Conservation (phyloP, 2,888 invertebrate genomes). For the Spatulosminthurus flaviceps region DNA sequence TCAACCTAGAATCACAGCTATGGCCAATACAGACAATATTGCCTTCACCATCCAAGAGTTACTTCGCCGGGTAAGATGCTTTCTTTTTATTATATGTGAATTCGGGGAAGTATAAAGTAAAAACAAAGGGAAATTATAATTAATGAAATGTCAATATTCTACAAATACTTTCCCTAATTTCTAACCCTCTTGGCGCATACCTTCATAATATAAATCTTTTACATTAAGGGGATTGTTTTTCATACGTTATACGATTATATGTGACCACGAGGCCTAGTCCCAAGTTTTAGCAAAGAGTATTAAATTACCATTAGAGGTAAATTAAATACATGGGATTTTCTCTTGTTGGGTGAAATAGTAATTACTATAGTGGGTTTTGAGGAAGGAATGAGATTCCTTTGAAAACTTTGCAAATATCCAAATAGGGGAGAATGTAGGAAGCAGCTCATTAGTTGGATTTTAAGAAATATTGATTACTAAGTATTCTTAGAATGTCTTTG, state of each 20-base stretch:
- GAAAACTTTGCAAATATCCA: not conserved
- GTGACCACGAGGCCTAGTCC: no score
- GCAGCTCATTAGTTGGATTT: conserved; percentile 29
- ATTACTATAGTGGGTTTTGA: not conserved
- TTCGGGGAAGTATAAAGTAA: no score
- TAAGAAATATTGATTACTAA: conserved; percentile 27
- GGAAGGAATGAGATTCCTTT: not conserved
- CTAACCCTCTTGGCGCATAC: no score
- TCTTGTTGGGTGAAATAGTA: not conserved
- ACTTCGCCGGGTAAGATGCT: conserved; percentile 61
- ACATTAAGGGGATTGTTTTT: no score
- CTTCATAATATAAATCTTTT: no score
- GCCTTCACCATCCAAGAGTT: conserved; percentile 63
- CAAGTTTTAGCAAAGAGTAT: not conserved
- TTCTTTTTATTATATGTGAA: not conserved
- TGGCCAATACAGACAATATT: conserved; percentile 60
- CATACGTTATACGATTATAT: no score
- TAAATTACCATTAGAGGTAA: conserved; percentile 7
- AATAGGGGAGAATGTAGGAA: no score
- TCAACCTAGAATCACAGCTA: conserved; percentile 62
- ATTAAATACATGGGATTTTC: conserved; percentile 7
- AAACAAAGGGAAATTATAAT: no score
- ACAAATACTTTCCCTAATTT: no score
- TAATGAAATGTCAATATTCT: no score
- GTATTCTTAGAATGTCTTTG: not conserved